A percentile compares a stretch with the other conserved stretches of the same genome.
These are phyloP conservation scores for Oryzias celebensis DNA, from an alignment of 2,113 vertebrate species.

Conservation along the genomic window DNA sequence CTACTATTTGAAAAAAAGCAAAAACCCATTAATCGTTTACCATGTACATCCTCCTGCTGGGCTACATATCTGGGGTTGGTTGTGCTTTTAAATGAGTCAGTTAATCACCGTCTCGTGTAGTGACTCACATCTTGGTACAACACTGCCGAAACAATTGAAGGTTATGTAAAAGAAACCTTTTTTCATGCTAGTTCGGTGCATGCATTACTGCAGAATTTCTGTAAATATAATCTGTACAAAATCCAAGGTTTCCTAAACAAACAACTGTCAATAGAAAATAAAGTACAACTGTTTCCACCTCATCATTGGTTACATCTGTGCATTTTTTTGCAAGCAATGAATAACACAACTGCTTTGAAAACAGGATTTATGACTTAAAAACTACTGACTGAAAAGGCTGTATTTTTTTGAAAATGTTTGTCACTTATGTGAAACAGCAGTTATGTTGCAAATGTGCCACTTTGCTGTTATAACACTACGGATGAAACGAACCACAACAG, in stretches of 20 bases:
- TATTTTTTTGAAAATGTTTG: no score
- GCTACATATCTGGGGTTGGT: neutral
- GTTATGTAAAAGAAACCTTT: constrained; percentile 73
- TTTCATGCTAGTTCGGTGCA: constrained; percentile 81
- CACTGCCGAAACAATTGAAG: constrained; percentile 66
- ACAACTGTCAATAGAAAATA: constrained; percentile 56
- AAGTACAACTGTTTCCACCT: constrained; percentile 63
- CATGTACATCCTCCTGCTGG: neutral
- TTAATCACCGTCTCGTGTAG: constrained; percentile 1
- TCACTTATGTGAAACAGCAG: no score
- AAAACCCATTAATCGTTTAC: neutral
- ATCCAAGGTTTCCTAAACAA: constrained; percentile 78
- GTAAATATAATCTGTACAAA: constrained; percentile 85
- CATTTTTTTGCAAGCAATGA: neutral
- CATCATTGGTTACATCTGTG: constrained; percentile 5
- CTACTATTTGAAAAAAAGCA: neutral
- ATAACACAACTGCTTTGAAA: neutral
- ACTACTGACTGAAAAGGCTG: no score
- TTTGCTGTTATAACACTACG: no score
- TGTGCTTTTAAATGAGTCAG: neutral
- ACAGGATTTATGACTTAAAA: neutral
- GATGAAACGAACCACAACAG: no score
- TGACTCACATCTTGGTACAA: constrained; percentile 38
- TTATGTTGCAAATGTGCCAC: no score
- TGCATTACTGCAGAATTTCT: constrained; percentile 72